Percentiles rank a stretch among this genome's conserved stretches.
phyloP scores from a whole-genome alignment of 1,140 invertebrate genomes.

The Sminthurinus signatus region DNA sequence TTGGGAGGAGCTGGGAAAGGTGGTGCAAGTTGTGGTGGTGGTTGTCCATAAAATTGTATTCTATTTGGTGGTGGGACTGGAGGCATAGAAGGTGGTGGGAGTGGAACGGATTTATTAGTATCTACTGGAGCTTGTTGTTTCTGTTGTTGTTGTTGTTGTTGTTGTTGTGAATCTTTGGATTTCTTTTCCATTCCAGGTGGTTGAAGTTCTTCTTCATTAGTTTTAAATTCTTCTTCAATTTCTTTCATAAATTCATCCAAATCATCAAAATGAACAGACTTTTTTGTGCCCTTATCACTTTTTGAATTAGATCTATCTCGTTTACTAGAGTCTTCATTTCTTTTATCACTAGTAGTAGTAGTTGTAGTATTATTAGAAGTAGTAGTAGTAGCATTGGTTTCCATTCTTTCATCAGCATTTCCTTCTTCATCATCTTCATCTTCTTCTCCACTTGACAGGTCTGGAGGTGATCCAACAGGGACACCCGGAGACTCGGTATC shows the following conservation, averaged over 20 bases:
- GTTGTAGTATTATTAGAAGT: too few relatives aligned
- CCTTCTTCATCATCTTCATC: constrained; percentile 43
- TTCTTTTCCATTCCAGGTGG: constrained; percentile 34
- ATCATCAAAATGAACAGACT: constrained; percentile 27
- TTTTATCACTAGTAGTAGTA: too few relatives aligned
- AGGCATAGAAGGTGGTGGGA: constrained; percentile 42
- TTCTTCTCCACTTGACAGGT: constrained; percentile 51
- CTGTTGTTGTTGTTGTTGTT: constrained; percentile 36
- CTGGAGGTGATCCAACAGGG: constrained; percentile 72
- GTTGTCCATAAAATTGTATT: constrained; percentile 20
- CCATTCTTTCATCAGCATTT: constrained; percentile 11
- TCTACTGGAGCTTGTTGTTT: constrained; percentile 40
- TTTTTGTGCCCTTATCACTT: not conserved
- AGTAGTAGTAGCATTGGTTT: constrained; percentile 29
- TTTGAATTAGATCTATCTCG: constrained; percentile 44
- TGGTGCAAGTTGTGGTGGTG: constrained; percentile 60
- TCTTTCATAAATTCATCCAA: constrained; percentile 81
- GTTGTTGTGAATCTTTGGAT: not conserved
- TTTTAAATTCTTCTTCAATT: constrained; percentile 40
- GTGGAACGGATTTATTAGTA: constrained; percentile 43
- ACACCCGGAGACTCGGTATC: constrained; percentile 71
- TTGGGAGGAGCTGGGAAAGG: constrained; percentile 63
- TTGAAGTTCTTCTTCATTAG: constrained; percentile 41
- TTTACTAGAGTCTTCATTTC: too few relatives aligned
- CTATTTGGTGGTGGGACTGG: constrained; percentile 27